These are phyloP conservation scores for Ephydatia muelleri DNA, from an alignment of 37 sponge, comb jelly and placozoan species.

Conservation along the genomic window DNA sequence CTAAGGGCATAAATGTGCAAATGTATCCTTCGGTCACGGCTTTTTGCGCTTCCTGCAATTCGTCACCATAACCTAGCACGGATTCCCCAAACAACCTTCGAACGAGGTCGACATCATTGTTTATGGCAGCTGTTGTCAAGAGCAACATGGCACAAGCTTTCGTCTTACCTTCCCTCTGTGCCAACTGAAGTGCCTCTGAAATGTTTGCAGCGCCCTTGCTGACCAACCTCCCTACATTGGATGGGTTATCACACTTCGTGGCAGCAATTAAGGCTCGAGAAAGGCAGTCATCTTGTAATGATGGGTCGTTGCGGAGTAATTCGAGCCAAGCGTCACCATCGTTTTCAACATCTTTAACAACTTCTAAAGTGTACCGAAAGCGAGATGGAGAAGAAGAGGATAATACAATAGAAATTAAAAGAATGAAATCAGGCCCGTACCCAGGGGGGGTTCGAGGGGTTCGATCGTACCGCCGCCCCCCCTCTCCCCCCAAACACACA, in stretches of 20 bases:
- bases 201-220: slow-evolving; percentile 54
- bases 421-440: too few relatives aligned
- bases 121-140: slow-evolving; percentile 51
- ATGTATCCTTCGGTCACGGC: slow-evolving; percentile 49
- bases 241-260: slow-evolving; percentile 46
- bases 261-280: slow-evolving; percentile 61
- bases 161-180: slow-evolving; percentile 32
- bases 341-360: slow-evolving; percentile 69
- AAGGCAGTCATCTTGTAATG: slow-evolving; percentile 58
- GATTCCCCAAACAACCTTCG: slow-evolving; percentile 60
- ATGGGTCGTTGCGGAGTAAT: slow-evolving; percentile 25
- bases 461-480: too few relatives aligned
- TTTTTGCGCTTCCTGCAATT: slow-evolving; percentile 47
- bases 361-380: slow-evolving; percentile 23
- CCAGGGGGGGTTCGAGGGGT: too few relatives aligned
- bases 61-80: slow-evolving; percentile 20
- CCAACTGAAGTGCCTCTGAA: slow-evolving; percentile 27
- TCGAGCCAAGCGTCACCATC: slow-evolving; percentile 52
- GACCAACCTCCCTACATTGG: slow-evolving; percentile 61
- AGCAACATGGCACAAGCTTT: slow-evolving; percentile 61
- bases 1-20: slow-evolving; percentile 74
- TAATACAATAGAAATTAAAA: too few relatives aligned
- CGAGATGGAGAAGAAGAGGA: background rate
- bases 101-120: slow-evolving; percentile 46
- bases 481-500: too few relatives aligned